Evolutionary conservation across 1,140 invertebrate species (phyloP), one percentile per base, ranked within the genome.

Genomic region (Argopecten irradians): DNA sequence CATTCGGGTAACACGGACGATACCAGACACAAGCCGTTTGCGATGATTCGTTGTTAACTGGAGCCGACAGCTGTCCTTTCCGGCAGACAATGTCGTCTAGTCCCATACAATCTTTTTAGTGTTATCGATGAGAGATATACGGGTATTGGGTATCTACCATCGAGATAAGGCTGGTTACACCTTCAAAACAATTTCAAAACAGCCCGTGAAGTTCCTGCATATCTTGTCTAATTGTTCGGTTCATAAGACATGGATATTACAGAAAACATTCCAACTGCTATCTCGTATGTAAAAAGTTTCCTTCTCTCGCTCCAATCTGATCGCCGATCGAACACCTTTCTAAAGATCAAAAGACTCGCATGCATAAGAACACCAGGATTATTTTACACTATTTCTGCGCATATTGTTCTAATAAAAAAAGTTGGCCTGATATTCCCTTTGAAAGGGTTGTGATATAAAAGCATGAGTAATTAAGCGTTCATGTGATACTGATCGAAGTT

Each of bases 381-480:
- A 71, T 71, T 71, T 22, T 71, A 71, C n/a, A 71, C 8, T 71
- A 71, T 71, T 71, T 71, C 28, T n/a, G 14, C 0, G 7, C 13
- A n/a, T 7, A 71, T 71, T 71, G 55, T 71, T 71, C 55, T 11
- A 28, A 28, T 71, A 71, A 71, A 46, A n/a, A 71, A 71, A 28
- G 55, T 71, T 71, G 55, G 22, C 28, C 55, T 71, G 55, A 71
- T 71, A 28, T 71, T 71, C 28, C 28, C 55, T 71, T 71, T 71
- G 55, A 71, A 71, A n/a, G 22, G 22, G n/a, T n/a, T 28, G 55
- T 28, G 55, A 71, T 71, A 71, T n/a, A 71, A 71, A 71, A 71
- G n/a, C 55, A 71, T 28, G 55, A 71, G 55, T 71, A 71, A 71
- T 71, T 71, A 71, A 71, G 55, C 55, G 55, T 71, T n/a, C 55